Evolutionary conservation across 2,888 invertebrate genomes (phyloP).

Genomic region (Andrena haemorrhoa): DNA sequence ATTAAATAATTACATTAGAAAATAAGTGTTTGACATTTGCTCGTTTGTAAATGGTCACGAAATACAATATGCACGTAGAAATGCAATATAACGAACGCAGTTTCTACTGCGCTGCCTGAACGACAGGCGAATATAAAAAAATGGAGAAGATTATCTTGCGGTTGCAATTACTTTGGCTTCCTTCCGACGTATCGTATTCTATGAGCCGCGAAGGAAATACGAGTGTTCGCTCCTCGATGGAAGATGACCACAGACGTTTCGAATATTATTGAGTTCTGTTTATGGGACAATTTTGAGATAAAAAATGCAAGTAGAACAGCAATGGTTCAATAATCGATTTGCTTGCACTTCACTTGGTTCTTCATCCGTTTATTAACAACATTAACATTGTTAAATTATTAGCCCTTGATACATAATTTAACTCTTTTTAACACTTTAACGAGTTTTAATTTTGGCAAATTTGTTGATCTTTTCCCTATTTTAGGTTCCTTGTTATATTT

Average conservation of each 20-base stretch:
- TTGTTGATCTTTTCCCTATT: too few relatives aligned
- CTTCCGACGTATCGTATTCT: constrained; percentile 81
- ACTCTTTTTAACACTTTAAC: too few relatives aligned
- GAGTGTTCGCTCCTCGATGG: constrained; percentile 58
- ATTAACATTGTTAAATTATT: too few relatives aligned
- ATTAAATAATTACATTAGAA: too few relatives aligned
- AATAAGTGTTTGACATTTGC: too few relatives aligned
- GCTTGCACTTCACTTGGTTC: too few relatives aligned
- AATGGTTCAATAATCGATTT: background rate
- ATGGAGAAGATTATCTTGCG: constrained; percentile 81
- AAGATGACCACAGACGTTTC: constrained; percentile 18
- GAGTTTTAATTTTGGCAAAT: too few relatives aligned
- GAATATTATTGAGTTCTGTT: constrained; percentile 12
- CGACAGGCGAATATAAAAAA: constrained; percentile 73
- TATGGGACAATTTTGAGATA: background rate
- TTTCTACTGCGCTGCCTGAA: constrained; percentile 31
- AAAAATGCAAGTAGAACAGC: background rate
- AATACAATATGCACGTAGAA: constrained; percentile 29
- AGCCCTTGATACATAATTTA: too few relatives aligned
- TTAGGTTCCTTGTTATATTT: too few relatives aligned
- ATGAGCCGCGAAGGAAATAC: constrained; percentile 54
- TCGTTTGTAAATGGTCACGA: constrained; percentile 7
- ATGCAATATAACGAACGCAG: constrained; percentile 30
- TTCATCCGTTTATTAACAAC: too few relatives aligned
- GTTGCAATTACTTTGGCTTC: constrained; percentile 83